Evolutionary conservation across 2,888 invertebrate genomes (phyloP), one percentile per base, ranked within the genome.

Genomic region (Tetheella fluctuosa): DNA sequence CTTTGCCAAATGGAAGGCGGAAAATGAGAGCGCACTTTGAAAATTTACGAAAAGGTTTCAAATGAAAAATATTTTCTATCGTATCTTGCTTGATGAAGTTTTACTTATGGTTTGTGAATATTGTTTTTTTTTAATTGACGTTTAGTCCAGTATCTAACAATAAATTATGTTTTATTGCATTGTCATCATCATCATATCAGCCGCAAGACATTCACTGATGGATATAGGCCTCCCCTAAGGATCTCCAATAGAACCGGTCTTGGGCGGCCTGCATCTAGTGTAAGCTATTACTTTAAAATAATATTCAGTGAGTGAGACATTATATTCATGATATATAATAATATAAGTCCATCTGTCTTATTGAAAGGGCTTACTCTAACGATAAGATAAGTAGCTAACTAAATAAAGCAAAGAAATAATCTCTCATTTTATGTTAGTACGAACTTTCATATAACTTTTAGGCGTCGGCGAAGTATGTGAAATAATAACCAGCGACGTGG

Each of bases 381-480:
- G 63, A 62, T 62, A 60, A 71, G 63, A 62, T 74, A 65, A 62
- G 69, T n/a, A n/a, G n/a, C n/a, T n/a, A n/a, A n/a, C n/a, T 69
- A 64, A 55, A 59, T 52, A 48, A 37, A 48, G 56, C 59, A 57
- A 59, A 53, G 59, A 54, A 54, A 54, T 23, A 48, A 28, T 48
- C 28, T 25, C 13, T 17, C 20, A 15, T 25, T 48, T 52, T 57
- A 20, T 57, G 57, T 48, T 57, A 20, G 42, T 30, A 28, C 30
- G 48, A n/a, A 48, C 8, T 48, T 48, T 10, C 20, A 48, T 48
- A 48, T 20, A 17, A n/a, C 48, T 48, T 20, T n/a, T 15, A 39
- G 48, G 8, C 20, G 2, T 48, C 10, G 20, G 20, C n/a, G 4
- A n/a, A n/a, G 4, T 6, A 39, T 39, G n/a, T 15, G 1, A 15